Percentiles rank a stretch among this genome's conserved stretches.
These are phyloP conservation scores for Microcebus griseorufus DNA, from an alignment of 2,113 vertebrate genomes.

Conservation along the genomic window DNA sequence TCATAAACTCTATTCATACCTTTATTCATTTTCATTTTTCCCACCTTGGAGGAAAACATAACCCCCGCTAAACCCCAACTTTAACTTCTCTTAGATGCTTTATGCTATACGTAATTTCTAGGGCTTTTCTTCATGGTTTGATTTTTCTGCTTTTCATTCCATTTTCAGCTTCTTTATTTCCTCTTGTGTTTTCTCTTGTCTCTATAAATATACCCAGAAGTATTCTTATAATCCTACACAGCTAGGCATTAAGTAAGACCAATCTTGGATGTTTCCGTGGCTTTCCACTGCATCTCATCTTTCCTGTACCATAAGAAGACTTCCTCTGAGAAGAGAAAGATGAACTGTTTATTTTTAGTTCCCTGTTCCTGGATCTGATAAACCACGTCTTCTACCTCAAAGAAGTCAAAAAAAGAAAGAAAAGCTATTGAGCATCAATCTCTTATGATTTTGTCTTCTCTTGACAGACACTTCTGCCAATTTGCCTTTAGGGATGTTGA, in stretches of 20 bases:
- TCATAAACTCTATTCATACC: not conserved
- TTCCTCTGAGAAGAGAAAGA: not conserved
- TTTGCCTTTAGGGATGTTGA: not conserved
- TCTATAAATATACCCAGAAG: not conserved
- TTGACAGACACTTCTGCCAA: not conserved
- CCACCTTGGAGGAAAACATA: not conserved
- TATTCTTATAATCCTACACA: not conserved
- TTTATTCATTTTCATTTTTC: not conserved
- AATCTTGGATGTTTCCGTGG: not conserved
- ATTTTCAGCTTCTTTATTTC: not conserved
- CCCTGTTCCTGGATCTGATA: not conserved
- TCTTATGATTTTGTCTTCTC: not conserved
- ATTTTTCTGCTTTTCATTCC: not conserved
- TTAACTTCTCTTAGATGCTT: not conserved
- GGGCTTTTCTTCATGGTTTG: not conserved
- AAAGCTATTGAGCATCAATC: not conserved
- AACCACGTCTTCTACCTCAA: not conserved
- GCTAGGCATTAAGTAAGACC: not conserved
- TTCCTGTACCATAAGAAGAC: not conserved
- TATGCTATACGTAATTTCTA: not conserved
- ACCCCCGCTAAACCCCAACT: not conserved
- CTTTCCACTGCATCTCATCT: not conserved
- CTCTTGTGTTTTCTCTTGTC: not conserved
- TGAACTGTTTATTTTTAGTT: not conserved
- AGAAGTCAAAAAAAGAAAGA: not conserved